These are phyloP conservation scores for Antrozous pallidus DNA, from an alignment of 2,797 vertebrate genomes.

Conservation along the genomic window DNA sequence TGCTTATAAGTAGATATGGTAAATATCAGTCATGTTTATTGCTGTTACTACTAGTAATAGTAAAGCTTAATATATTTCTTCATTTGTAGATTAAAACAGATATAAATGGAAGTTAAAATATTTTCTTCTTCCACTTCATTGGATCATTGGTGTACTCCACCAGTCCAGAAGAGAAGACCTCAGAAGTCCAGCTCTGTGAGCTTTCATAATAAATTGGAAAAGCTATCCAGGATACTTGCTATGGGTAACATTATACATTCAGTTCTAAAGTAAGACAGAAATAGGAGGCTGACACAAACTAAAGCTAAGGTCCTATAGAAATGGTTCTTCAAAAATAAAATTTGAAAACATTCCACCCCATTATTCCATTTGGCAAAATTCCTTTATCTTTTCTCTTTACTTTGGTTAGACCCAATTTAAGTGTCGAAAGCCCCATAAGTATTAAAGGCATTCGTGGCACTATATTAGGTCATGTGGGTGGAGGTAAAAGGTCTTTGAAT, in stretches of 20 bases:
- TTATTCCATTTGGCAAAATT: not conserved
- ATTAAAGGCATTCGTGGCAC: not conserved
- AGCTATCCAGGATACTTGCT: not conserved
- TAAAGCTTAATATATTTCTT: slow-evolving; percentile 4
- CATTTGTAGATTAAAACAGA: not conserved
- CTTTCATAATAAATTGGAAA: not conserved
- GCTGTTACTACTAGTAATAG: not conserved
- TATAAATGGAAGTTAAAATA: not conserved
- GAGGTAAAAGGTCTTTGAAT: not conserved
- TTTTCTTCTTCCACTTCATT: not conserved
- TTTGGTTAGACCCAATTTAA: not conserved
- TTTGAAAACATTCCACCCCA: not conserved
- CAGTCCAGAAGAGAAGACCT: not conserved
- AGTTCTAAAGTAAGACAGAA: not conserved
- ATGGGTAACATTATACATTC: not conserved
- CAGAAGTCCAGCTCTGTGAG: not conserved
- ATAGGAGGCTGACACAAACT: not conserved
- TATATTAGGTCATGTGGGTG: not conserved
- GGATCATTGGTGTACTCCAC: not conserved
- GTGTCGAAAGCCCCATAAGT: not conserved
- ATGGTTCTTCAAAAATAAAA: not conserved
- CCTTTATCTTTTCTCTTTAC: not conserved
- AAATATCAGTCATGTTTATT: not conserved
- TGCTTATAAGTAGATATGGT: not conserved
- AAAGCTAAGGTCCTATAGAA: not conserved